Conservation (phyloP, 2,113 vertebrate species). For the Podiceps cristatus region DNA sequence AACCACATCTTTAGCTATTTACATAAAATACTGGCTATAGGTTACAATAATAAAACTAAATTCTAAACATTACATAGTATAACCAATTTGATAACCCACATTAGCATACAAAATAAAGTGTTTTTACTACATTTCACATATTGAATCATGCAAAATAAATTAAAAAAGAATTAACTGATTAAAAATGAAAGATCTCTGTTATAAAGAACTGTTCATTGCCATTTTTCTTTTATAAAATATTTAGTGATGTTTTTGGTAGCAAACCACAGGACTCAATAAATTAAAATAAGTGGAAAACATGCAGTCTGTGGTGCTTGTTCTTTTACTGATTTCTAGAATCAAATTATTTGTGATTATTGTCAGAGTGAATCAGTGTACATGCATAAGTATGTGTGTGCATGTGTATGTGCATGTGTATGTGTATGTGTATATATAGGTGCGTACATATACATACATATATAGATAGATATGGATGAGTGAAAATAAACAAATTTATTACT, state of each 20-base stretch:
- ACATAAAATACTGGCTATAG: background rate
- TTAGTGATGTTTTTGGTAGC: background rate
- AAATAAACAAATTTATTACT: background rate
- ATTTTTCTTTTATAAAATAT: background rate
- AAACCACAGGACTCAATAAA: background rate
- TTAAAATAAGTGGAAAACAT: background rate
- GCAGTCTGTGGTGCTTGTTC: background rate
- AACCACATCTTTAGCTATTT: background rate
- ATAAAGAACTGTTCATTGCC: background rate
- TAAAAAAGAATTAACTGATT: background rate
- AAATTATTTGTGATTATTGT: background rate
- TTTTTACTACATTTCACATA: background rate
- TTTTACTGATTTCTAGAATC: background rate
- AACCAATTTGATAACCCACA: background rate
- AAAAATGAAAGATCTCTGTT: background rate
- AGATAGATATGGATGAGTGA: background rate
- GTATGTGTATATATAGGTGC: background rate
- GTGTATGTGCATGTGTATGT: background rate
- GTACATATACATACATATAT: too few relatives aligned
- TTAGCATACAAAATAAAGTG: background rate
- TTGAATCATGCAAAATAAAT: background rate
- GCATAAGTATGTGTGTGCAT: accelerated
- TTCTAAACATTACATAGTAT: background rate
- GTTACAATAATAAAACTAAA: background rate
- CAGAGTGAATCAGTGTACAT: background rate